Evolutionary conservation across 2,113 vertebrate genomes (phyloP), one percentile per base, ranked within the genome.

Genomic region (Pollachius pollachius): DNA sequence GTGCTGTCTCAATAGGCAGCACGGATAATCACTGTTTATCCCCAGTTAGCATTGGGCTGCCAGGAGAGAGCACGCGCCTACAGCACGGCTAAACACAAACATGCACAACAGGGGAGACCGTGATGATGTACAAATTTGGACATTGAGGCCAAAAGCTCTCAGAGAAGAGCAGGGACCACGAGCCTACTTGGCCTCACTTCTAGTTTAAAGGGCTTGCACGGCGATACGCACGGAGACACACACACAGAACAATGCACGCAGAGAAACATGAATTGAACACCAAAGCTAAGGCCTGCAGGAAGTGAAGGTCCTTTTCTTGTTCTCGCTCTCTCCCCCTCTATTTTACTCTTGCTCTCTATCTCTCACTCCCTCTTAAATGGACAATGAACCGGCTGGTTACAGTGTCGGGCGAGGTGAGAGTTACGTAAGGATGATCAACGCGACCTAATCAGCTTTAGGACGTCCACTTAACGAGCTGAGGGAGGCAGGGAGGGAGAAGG

Each of bases 391-490:
- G 64, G 65, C 68, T 69, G 65, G 52, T 74, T 74, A 74, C 52
- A 16, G 74, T 27, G 74, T 87, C 79, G 72, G 69, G 69, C n/a
- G 78, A 89, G 84, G 87, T 87, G 83, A 84, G 72, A 15, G 74
- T 91, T 90, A 84, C 41, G 58, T 86, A 90, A 90, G 82, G 79
- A 74, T 71, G 89, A 88, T 88, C 88, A 86, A 84, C 87, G 75
- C 77, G 72, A 77, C 84, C 84, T 89, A 90, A 90, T 88, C 89
- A 90, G 86, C 89, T 90, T 90, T 88, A 73, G 75, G 64, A 86
- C 86, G 86, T 80, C 57, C 79, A 82, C 82, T 90, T 91, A 91
- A 91, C 82, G 76, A 88, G 84, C 84, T 83, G 85, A 82, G 73
- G 16, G 9, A 75, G 52, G 37, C 64, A 58, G 67, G 52, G 23